A percentile compares a stretch with the other conserved stretches of the same genome.
Conservation (phyloP, 2,888 invertebrate genomes). For the Meta bourneti region DNA sequence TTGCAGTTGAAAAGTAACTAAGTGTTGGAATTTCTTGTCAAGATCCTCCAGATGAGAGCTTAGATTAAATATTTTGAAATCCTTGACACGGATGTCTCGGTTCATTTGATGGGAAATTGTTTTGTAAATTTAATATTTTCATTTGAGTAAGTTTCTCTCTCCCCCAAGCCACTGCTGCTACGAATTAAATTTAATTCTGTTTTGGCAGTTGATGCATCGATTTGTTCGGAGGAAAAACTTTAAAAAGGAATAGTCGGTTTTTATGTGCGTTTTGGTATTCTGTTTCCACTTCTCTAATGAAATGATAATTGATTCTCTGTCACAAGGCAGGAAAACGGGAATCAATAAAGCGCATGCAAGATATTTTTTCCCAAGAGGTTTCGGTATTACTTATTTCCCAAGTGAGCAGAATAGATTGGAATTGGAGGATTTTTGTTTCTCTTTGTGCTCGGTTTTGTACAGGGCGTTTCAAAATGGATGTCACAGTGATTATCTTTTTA, state of each 20-base stretch:
- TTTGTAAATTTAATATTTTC: constrained; percentile 62
- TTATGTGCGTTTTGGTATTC: not conserved
- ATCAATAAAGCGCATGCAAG: constrained; percentile 26
- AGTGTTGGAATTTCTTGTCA: constrained; percentile 44
- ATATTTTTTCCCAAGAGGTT: not conserved
- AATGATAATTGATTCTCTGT: constrained; percentile 62
- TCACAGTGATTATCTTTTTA: too few species aligned
- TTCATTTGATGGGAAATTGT: constrained; percentile 54
- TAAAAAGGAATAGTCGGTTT: constrained; percentile 10
- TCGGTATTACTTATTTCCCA: constrained; percentile 16
- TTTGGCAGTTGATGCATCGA: constrained; percentile 44
- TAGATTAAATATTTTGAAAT: constrained; percentile 49
- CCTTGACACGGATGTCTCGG: constrained; percentile 33
- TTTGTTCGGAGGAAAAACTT: not conserved
- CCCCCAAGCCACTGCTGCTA: not conserved
- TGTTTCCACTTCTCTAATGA: constrained; percentile 43
- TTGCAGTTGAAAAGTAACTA: constrained; percentile 9
- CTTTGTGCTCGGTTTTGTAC: not conserved
- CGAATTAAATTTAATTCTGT: constrained; percentile 48
- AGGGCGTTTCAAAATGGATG: not conserved
- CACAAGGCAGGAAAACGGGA: constrained; percentile 2
- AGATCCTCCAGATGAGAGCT: not conserved
- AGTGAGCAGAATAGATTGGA: not conserved
- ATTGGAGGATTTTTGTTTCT: not conserved
- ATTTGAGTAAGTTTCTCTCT: constrained; percentile 50